phyloP scores from a whole-genome alignment of 2,888 invertebrate species.

The Ditylenchus weischeri region DNA sequence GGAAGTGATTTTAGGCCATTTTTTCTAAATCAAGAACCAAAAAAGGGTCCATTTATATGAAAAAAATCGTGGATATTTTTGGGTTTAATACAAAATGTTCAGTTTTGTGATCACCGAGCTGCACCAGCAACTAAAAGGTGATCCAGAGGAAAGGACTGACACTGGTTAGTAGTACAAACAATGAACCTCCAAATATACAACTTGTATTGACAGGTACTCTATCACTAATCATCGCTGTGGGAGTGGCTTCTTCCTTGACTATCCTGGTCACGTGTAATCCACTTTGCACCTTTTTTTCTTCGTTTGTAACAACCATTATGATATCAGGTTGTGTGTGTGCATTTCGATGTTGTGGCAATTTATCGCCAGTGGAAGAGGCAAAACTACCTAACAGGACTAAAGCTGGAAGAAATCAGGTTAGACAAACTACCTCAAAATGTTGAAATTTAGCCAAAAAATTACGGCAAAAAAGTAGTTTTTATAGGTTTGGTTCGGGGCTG shows the following conservation, averaged over 20 bases:
- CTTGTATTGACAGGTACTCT: constrained; percentile 43
- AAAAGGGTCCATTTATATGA: no score
- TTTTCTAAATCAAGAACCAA: no score
- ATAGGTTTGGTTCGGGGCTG: no score
- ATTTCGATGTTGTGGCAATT: constrained; percentile 57
- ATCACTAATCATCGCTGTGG: constrained; percentile 52
- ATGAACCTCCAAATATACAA: not conserved
- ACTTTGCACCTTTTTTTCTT: not conserved
- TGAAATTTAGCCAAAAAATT: no score
- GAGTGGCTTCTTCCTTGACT: constrained; percentile 50
- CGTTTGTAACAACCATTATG: constrained; percentile 15
- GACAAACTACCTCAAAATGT: not conserved
- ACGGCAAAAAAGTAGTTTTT: no score
- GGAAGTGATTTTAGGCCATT: no score
- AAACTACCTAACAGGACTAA: constrained; percentile 40
- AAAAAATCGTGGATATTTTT: no score
- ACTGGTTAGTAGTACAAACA: constrained; percentile 15
- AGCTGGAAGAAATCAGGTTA: not conserved
- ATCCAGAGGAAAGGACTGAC: constrained; percentile 46
- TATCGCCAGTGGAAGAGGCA: constrained; percentile 39
- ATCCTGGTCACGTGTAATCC: constrained; percentile 52
- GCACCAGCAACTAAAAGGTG: constrained; percentile 50
- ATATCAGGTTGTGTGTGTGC: constrained; percentile 55
- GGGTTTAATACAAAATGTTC: no score
- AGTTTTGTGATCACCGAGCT: constrained; percentile 46